A percentile compares a stretch with the other conserved stretches of the same genome.
phyloP scores from a whole-genome alignment of 2,888 invertebrate species.

The Mycogona germanica region DNA sequence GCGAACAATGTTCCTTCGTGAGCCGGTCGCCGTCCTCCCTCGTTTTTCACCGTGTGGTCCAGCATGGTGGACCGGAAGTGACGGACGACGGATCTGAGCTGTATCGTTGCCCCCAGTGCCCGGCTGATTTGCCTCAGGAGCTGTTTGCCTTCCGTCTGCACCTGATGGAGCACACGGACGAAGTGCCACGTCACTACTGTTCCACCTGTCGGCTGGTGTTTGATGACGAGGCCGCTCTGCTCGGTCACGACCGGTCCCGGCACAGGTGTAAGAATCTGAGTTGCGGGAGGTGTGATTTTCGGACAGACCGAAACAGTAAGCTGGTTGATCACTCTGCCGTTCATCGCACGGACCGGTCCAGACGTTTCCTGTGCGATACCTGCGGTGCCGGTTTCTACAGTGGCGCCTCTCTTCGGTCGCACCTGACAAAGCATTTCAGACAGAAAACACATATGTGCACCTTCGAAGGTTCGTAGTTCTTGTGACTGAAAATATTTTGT shows the following conservation, averaged over 20 bases:
- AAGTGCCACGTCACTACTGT: slow-evolving; percentile 24
- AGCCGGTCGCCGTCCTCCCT: too few species aligned
- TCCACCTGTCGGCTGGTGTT: slow-evolving; percentile 28
- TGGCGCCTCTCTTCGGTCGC: background rate
- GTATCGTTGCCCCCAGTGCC: slow-evolving; percentile 32
- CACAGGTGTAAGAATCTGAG: slow-evolving; percentile 28
- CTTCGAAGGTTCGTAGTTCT: slow-evolving; percentile 7
- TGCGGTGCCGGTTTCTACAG: slow-evolving; percentile 12
- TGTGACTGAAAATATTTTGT: too few species aligned
- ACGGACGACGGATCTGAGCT: background rate
- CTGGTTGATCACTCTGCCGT: slow-evolving; percentile 13
- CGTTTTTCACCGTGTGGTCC: too few species aligned
- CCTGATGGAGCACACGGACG: slow-evolving; percentile 30
- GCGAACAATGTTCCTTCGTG: slow-evolving; percentile 36
- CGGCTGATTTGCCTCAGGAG: too few species aligned
- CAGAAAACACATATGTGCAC: background rate
- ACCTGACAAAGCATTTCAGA: slow-evolving; percentile 10
- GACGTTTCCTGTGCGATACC: slow-evolving; percentile 11
- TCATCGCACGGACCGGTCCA: slow-evolving; percentile 17
- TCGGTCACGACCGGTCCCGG: slow-evolving; percentile 17
- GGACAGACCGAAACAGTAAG: slow-evolving; percentile 9
- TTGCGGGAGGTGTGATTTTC: slow-evolving; percentile 24
- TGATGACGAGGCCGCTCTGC: slow-evolving; percentile 14
- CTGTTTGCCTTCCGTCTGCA: slow-evolving; percentile 32
- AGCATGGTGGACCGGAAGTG: too few species aligned